phyloP scores from a whole-genome alignment of 2,113 vertebrate genomes.

The Larimichthys polyactis region DNA sequence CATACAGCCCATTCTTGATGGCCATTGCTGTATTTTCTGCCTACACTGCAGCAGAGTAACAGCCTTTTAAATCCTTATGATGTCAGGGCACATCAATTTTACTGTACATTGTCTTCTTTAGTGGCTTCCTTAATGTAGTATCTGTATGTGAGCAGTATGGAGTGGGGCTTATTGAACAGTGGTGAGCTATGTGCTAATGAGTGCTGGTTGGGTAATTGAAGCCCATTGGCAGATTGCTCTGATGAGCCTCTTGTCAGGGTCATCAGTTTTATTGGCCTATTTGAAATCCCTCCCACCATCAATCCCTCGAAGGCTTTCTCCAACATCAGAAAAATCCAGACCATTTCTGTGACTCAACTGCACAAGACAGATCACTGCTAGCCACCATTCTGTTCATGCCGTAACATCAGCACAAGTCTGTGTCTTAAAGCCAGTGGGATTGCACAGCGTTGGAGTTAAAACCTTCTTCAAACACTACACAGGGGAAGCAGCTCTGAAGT shows the following conservation, averaged over 20 bases:
- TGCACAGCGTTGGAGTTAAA: neutral
- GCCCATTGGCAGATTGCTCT: neutral
- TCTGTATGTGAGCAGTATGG: conserved; percentile 12
- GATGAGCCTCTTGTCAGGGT: conserved; percentile 10
- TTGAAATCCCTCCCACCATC: conserved; percentile 43
- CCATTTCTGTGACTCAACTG: neutral
- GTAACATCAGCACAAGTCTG: neutral
- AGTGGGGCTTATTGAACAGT: neutral
- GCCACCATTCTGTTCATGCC: neutral
- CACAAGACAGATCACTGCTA: neutral
- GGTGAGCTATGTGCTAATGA: neutral
- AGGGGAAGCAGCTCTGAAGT: neutral
- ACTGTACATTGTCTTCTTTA: neutral
- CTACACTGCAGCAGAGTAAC: neutral
- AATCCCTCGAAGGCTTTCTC: conserved; percentile 10
- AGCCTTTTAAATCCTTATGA: conserved; percentile 1
- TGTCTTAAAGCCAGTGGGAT: conserved; percentile 16
- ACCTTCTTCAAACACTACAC: conserved; percentile 11
- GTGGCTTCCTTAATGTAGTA: conserved; percentile 1
- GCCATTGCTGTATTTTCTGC: neutral
- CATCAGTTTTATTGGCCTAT: conserved; percentile 35
- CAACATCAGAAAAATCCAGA: conserved; percentile 41
- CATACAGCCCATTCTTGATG: neutral
- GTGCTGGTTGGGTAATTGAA: conserved; percentile 16
- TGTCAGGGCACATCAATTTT: neutral